These are phyloP conservation scores for Schmidtea mediterranea DNA, from an alignment of 1,140 invertebrate genomes.

Conservation along the genomic window DNA sequence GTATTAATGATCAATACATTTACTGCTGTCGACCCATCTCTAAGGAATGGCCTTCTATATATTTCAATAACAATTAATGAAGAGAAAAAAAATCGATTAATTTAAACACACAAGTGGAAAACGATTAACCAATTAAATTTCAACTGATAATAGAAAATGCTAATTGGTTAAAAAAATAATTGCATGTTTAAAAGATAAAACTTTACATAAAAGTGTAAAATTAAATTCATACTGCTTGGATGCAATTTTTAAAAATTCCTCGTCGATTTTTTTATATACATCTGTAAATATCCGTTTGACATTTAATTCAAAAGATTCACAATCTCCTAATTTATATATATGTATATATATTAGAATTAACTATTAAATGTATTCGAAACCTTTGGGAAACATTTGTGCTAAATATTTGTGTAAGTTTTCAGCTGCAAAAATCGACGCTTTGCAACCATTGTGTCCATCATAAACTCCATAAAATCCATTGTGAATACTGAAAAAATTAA, in stretches of 20 bases:
- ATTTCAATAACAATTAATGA: background rate
- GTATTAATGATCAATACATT: conserved; percentile 26
- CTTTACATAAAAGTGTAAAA: too few relatives aligned
- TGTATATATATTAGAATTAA: too few relatives aligned
- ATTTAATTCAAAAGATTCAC: conserved; percentile 28
- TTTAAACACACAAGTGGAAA: too few relatives aligned
- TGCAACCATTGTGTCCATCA: conserved; percentile 29
- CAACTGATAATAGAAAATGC: too few relatives aligned
- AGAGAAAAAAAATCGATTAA: too few relatives aligned
- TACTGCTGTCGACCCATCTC: conserved; percentile 31
- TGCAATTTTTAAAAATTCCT: conserved; percentile 29
- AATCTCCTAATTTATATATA: too few relatives aligned
- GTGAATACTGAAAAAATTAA: conserved; percentile 17
- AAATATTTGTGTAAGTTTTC: conserved; percentile 24
- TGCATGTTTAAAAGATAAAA: too few relatives aligned
- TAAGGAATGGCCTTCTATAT: conserved; percentile 28
- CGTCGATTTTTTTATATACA: conserved; percentile 29
- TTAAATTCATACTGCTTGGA: conserved; percentile 17
- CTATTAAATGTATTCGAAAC: too few relatives aligned
- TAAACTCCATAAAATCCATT: conserved; percentile 26
- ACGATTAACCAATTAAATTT: too few relatives aligned
- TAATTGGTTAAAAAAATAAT: too few relatives aligned
- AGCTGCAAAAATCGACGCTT: conserved; percentile 28
- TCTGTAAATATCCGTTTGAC: conserved; percentile 28
- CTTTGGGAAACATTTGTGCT: conserved; percentile 25